Base-by-base conservation (phyloP, 92 coral and sea anemone species). In the Zoanthus gigantus region DNA sequence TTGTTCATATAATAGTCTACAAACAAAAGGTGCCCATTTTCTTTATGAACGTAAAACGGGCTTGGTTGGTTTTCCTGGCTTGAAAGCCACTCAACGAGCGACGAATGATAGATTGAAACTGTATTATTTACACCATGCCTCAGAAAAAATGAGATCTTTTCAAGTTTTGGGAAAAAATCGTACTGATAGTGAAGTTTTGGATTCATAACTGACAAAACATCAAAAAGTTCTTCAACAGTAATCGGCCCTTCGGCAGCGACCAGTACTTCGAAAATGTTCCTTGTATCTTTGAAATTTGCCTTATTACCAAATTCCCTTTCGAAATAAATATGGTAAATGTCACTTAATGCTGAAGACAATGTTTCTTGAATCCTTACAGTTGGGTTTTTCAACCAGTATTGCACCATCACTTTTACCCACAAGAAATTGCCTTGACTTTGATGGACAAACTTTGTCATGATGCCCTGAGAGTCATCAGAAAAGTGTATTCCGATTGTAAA, bases 31-130 rank as follows among this genome's bases (percentile, higher is more conserved):
- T 91, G 93, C 1, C 93, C 93, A 71, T 87, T 91, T 76, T 83
- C 84, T 76, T 87, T 90, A 72, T 90, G 79, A 7, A 91, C 76
- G 45, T 81, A 91, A 57, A 50, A 87, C 5, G 72, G 6, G 53
- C 74, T 83, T 83, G 91, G 91, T 34, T 68, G 79, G 74, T 87
- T 91, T 12, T 32, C 54, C 7, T 87, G 84, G 34, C 89, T 91
- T 9, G 93, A 87, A 1, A 91, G 82, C 93, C 93, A 91, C 18
- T 91, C 91, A 60, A 90, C 71, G 53, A 91, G 60, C 46, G 93
- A 91, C 6, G 85, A 16, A 47, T 91, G 93, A 50, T 91, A 84
- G 56, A 91, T 87, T 54, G 86, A 46, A 34, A 91, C 79, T 4
- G 23, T 84, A 12, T 72, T 86, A 2, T 75, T 74, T 37, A 78